Evolutionary conservation across 1,140 invertebrate genomes (phyloP).

Genomic region (Dufourea novaeangliae): DNA sequence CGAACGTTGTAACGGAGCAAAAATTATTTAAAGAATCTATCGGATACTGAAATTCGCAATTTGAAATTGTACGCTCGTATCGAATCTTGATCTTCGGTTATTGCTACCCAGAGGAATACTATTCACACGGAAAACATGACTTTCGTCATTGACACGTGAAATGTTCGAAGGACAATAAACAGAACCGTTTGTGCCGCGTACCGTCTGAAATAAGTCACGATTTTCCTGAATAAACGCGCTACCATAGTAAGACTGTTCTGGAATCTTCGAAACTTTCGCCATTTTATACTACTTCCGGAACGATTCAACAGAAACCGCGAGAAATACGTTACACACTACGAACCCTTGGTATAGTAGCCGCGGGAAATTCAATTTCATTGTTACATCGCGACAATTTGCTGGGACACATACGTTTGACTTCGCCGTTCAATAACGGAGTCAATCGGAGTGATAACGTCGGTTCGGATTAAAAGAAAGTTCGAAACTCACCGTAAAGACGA

Average conservation of each 20-base stretch:
- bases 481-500: constrained; percentile 65
- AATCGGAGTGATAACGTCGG: background rate
- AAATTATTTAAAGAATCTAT: background rate
- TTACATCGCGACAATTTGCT: background rate
- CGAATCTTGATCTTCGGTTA: background rate
- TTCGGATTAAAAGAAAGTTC: background rate
- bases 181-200: background rate
- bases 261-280: constrained; percentile 4
- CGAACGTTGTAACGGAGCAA: background rate
- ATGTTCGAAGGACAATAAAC: constrained; percentile 33
- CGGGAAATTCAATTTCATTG: background rate
- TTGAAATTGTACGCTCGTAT: background rate
- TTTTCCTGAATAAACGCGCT: background rate
- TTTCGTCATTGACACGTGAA: background rate
- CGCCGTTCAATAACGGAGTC: background rate
- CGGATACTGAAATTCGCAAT: background rate
- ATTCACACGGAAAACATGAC: background rate
- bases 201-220: background rate
- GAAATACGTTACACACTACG: background rate
- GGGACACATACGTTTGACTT: background rate
- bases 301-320: background rate
- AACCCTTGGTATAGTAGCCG: background rate
- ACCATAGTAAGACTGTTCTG: constrained; percentile 9
- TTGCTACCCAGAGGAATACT: background rate
- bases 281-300: background rate